Base-by-base conservation (phyloP, 2,113 vertebrate genomes). In the Catagonus wagneri region DNA sequence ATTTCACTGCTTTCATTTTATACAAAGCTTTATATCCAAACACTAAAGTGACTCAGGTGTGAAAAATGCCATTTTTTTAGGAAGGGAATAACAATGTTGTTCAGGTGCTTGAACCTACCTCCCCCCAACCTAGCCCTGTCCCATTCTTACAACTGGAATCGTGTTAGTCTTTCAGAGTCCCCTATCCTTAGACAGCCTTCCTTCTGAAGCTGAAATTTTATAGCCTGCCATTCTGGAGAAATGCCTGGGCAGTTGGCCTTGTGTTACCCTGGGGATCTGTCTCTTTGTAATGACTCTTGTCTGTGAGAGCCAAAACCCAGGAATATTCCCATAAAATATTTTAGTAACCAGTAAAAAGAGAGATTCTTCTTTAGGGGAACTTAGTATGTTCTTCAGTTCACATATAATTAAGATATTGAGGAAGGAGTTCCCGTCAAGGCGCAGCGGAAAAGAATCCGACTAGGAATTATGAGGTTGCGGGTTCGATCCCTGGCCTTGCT, bases 381-480 rank as follows among this genome's bases (percentile, higher is more conserved):
- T 75, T 50, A 69, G n/a, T 36, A 23, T 91, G 17, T 44, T 80
- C 23, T 84, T 93, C 60, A 95, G 27, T 80, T 60, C 17, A 76
- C 75, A 54, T 56, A 17, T 69, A 80, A 93, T 80, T 71, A 93
- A 83, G 36, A 91, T 65, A 32, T 2, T 89, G 72, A 90, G 86
- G 63, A 79, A 93, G n/a, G n/a, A n/a, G n/a, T n/a, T n/a, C n/a
- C n/a, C n/a, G n/a, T n/a, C n/a, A n/a, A n/a, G n/a, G n/a, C n/a
- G n/a, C n/a, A n/a, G n/a, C n/a, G n/a, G n/a, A n/a, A n/a, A n/a
- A n/a, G n/a, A n/a, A n/a, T n/a, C n/a, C n/a, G n/a, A n/a, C n/a
- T n/a, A n/a, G n/a, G n/a, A n/a, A n/a, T n/a, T n/a, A n/a, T n/a
- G n/a, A n/a, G n/a, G n/a, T n/a, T n/a, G n/a, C n/a, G n/a, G n/a